Evolutionary conservation across 2,113 vertebrate species (phyloP).

Genomic region (Rattus rattus): DNA sequence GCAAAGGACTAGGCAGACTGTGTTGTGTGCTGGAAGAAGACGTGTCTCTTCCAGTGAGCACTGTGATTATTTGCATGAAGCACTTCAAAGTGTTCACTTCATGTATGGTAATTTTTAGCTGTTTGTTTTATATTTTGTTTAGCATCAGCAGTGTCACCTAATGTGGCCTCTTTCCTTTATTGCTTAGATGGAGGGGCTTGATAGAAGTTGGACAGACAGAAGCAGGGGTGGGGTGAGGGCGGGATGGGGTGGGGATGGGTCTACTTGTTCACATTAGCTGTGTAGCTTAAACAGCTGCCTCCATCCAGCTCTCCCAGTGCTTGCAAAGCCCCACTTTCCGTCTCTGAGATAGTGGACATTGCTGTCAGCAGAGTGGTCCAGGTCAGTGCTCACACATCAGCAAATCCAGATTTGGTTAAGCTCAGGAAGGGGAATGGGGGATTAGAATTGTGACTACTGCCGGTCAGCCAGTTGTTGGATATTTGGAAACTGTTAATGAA

Average conservation of each 20-base stretch:
- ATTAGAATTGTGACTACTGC: background rate
- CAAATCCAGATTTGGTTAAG: background rate
- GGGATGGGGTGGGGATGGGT: background rate
- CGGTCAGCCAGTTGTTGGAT: background rate
- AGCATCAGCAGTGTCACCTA: background rate
- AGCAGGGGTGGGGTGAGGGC: background rate
- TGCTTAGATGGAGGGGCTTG: background rate
- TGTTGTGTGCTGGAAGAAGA: background rate
- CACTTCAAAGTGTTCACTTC: background rate
- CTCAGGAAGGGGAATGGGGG: background rate
- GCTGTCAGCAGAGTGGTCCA: background rate
- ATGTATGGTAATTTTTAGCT: background rate
- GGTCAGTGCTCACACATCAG: background rate
- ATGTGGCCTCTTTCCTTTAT: background rate
- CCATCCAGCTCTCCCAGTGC: background rate
- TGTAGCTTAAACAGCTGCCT: background rate
- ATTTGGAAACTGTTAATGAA: background rate
- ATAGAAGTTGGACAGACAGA: background rate
- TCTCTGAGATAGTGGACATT: background rate
- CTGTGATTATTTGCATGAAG: background rate
- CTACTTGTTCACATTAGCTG: background rate
- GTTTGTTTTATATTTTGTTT: slow-evolving; percentile 3
- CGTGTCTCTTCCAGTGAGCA: background rate
- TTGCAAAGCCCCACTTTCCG: background rate
- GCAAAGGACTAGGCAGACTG: background rate